phyloP scores from a whole-genome alignment of 2,888 invertebrate genomes.

The Zaprionus lineosus region DNA sequence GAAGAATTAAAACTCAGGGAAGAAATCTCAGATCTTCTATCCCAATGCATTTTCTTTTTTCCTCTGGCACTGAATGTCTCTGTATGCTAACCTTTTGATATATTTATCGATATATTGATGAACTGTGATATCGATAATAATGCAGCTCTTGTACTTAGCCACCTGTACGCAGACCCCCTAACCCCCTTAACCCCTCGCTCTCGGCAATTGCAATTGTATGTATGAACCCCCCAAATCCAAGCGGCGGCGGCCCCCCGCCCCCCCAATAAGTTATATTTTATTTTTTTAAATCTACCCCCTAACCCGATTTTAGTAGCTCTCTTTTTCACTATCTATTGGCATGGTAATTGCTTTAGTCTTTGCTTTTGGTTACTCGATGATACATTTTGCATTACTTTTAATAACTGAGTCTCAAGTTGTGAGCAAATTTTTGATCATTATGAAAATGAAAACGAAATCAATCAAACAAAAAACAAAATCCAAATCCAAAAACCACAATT shows the following conservation, averaged over 20 bases:
- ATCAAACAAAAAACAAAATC: constrained; percentile 11
- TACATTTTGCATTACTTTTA: constrained; percentile 55
- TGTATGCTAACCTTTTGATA: no score
- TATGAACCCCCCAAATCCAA: background rate
- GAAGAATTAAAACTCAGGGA: no score
- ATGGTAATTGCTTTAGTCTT: constrained; percentile 55
- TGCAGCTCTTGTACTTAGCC: constrained; percentile 14
- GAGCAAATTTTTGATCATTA: constrained; percentile 28
- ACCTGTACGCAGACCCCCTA: no score
- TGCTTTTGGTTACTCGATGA: constrained; percentile 64
- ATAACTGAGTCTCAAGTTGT: constrained; percentile 27
- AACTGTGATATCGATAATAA: constrained; percentile 22
- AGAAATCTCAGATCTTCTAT: no score
- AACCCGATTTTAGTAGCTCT: constrained; percentile 33
- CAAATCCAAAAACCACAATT: constrained; percentile 67
- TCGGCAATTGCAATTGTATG: background rate
- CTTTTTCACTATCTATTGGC: constrained; percentile 31
- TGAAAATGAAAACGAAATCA: constrained; percentile 8
- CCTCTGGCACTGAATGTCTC: constrained; percentile 6
- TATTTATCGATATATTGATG: constrained; percentile 1
- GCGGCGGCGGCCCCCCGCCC: constrained; percentile 6
- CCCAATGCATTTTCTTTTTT: no score
- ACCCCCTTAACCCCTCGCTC: constrained; percentile 20
- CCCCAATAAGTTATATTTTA: constrained; percentile 3
- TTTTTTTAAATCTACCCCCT: constrained; percentile 6